phyloP scores from a whole-genome alignment of 2,113 vertebrate genomes.

The Albula goreensis region DNA sequence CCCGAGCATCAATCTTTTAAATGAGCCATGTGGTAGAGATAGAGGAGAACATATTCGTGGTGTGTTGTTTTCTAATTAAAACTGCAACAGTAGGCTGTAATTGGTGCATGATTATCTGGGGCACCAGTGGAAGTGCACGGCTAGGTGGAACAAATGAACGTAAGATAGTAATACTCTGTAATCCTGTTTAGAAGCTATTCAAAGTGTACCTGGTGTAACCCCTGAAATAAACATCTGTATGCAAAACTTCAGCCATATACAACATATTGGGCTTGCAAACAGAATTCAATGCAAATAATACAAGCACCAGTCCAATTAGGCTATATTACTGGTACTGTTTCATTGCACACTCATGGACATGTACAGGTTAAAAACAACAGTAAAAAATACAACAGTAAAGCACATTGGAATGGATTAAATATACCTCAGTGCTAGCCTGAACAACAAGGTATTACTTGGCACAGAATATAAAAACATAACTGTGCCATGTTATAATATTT shows the following conservation, averaged over 20 bases:
- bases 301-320: too few relatives aligned
- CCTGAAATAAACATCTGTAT: too few relatives aligned
- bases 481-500: not conserved
- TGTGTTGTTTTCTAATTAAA: constrained; percentile 67
- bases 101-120: constrained; percentile 60
- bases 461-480: constrained; percentile 33
- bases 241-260: not conserved
- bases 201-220: too few relatives aligned
- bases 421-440: constrained; percentile 33
- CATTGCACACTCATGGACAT: too few relatives aligned
- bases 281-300: not conserved
- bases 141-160: constrained; percentile 54
- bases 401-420: not conserved
- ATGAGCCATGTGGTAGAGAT: constrained; percentile 60
- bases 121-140: constrained; percentile 47
- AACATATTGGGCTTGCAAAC: not conserved
- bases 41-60: constrained; percentile 52
- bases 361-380: too few relatives aligned
- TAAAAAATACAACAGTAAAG: too few relatives aligned
- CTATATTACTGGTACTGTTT: too few relatives aligned
- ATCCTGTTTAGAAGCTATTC: constrained; percentile 55
- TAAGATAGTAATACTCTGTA: constrained; percentile 70
- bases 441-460: constrained; percentile 35
- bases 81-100: constrained; percentile 63
- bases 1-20: constrained; percentile 62